Base-by-base conservation (phyloP, 2,888 invertebrate genomes). In the Cheilosia soror region DNA sequence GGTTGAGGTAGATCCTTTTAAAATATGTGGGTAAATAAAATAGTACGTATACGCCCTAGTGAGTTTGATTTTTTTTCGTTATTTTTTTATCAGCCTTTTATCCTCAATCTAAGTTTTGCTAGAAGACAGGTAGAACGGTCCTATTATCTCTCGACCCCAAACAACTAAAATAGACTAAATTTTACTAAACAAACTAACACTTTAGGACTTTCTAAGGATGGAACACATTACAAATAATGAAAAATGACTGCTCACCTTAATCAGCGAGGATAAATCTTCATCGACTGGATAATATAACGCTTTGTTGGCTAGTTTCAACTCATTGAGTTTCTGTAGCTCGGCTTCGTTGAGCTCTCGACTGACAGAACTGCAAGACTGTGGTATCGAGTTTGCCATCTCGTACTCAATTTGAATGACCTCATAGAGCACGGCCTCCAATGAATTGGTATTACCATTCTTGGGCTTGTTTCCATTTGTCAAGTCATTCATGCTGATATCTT, bases 381-480 rank as follows among this genome's bases (percentile, higher is more conserved):
- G 65, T 88, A 88, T 73, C 88, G 87, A 79, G 55, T 90, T 91
- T 27, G 97, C 93, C 89, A 91, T 89, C 89, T 96, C 96, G 90
- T 96, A 97, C 92, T 97, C 97, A 79, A 97, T 92, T 89, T 96
- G 96, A 87, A 97, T 97, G 7, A 97, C 97, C 89, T 97, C 96
- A 82, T 96, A 96, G 44, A 97, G 92, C 89, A 97, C 96, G 0
- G 96, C 96, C 90, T 97, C 97, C 91, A 97, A 96, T 4, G 96
- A 96, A 81, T 91, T 90, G 51, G 90, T 90, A 69, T 89, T 89
- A n/a, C 89, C 88, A 2, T 68, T 63, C 20, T 73, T 79, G 25
- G 86, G 87, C 5, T 87, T 87, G 57, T 83, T 87, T 20, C 87
- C 25, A 27, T 87, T 88, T 4, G 83, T 83, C 25, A 89, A 89